These are phyloP conservation scores for Ormyrus rosae DNA, from an alignment of 2,888 invertebrate genomes.

Conservation along the genomic window DNA sequence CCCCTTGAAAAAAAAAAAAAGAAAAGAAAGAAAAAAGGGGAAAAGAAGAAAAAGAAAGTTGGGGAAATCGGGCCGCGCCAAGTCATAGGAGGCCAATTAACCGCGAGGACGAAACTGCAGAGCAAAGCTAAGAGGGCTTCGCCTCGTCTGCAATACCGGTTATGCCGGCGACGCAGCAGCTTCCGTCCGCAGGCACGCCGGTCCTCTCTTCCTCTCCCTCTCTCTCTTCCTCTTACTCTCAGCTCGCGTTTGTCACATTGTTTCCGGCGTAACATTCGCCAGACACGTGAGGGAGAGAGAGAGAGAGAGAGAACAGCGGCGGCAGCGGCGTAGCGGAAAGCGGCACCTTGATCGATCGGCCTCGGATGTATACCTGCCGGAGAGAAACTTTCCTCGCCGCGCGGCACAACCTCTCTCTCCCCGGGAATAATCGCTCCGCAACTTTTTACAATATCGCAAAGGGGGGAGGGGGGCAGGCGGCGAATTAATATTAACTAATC, in stretches of 20 bases:
- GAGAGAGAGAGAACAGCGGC: constrained; percentile 14
- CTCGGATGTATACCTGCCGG: neutral
- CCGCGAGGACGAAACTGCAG: constrained; percentile 1
- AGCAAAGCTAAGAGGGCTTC: constrained; percentile 1
- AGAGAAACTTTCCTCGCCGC: neutral
- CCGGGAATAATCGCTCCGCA: too few relatives aligned
- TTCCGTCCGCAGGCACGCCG: too few relatives aligned
- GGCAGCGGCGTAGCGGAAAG: neutral
- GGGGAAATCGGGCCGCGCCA: neutral
- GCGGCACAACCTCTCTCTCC: too few relatives aligned
- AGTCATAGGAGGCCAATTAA: neutral
- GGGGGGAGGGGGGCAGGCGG: too few relatives aligned
- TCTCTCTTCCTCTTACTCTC: too few relatives aligned
- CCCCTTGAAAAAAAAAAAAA: too few relatives aligned
- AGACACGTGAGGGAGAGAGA: neutral
- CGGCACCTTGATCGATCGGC: neutral
- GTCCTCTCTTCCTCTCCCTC: too few relatives aligned
- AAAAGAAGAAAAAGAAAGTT: too few relatives aligned
- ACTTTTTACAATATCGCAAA: too few relatives aligned
- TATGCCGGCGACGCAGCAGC: constrained; percentile 23
- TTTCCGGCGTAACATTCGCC: neutral
- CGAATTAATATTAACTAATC: too few relatives aligned
- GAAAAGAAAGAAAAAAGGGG: too few relatives aligned
- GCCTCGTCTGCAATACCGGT: constrained; percentile 24
- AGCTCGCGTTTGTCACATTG: too few relatives aligned